Evolutionary conservation across 2,888 invertebrate genomes (phyloP), one percentile per base, ranked within the genome.

Genomic region (Morpho helenor): DNA sequence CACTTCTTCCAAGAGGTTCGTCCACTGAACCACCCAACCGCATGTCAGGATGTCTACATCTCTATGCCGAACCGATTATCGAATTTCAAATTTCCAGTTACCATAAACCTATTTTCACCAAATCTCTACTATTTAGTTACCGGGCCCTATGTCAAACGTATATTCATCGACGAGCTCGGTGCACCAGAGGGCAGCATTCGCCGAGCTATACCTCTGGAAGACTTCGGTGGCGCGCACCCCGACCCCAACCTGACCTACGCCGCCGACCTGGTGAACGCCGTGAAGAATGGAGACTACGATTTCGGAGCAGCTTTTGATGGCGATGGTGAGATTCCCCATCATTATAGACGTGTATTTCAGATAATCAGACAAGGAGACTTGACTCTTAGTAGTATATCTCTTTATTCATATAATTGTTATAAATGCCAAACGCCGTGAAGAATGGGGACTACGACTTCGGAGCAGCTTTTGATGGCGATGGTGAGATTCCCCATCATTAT

Each of bases 381-480:
- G 3, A 0, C 31, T 3, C 3, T 31, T 31, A 31, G 31, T 31
- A 5, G 31, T 31, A 31, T 31, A 31, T 31, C 31, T 31, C 31
- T 31, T 31, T 31, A 31, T 31, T 3, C 31, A 31, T 31, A 31
- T 16, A 1, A 16, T 16, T 16, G n/a, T n/a, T n/a, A n/a, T n/a
- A n/a, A n/a, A n/a, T n/a, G n/a, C n/a, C n/a, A n/a, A 88, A 92
- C 47, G 92, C 93, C 0, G 92, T 97, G 64, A 92, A 90, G 56
- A 82, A 73, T 1, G 93, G 93, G 0, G 92, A 92, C 62, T 92
- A 88, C 43, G 93, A 93, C 66, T 90, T 93, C 70, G 99, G 99
- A 8, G 99, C 98, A 0, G 99, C 99, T 22, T 99, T 99, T 80
- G 99, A 99, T 91, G 99, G 99, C 0, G 99, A 99, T 84, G 99